Percentiles rank a stretch among this genome's conserved stretches.
Evolutionary conservation across 2,797 vertebrate genomes (phyloP).

Genomic region (Calcarius lapponicus): DNA sequence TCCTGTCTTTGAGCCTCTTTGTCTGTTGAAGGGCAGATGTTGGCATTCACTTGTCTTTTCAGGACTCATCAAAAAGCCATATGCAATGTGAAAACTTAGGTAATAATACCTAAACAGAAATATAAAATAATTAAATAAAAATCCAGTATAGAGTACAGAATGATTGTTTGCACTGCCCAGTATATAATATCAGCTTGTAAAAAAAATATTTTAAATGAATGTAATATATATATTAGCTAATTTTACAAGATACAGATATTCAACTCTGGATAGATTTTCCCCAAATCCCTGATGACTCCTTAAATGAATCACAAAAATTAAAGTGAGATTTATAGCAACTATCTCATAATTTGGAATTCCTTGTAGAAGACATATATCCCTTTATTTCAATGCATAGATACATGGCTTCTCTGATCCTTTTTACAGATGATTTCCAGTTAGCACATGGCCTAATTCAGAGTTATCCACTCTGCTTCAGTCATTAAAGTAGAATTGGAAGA

Average conservation of each 20-base stretch:
- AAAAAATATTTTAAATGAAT: background rate
- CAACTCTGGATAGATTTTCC: background rate
- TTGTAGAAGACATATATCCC: background rate
- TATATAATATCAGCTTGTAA: background rate
- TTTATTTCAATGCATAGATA: slow-evolving; percentile 22
- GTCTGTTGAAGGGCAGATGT: slow-evolving; percentile 3
- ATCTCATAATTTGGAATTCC: slow-evolving; percentile 1
- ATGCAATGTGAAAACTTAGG: background rate
- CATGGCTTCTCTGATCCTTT: slow-evolving; percentile 32
- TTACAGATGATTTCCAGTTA: slow-evolving; percentile 37
- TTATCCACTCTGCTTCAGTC: slow-evolving; percentile 24
- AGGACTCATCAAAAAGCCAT: background rate
- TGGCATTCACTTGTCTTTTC: background rate
- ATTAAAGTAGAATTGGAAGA: slow-evolving; percentile 46
- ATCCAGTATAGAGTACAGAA: background rate
- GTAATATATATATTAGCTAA: background rate
- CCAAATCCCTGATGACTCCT: background rate
- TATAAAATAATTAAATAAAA: background rate
- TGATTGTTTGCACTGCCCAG: background rate
- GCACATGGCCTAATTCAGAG: slow-evolving; percentile 23
- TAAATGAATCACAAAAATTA: background rate
- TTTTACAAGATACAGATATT: background rate
- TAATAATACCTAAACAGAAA: background rate
- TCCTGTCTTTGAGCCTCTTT: background rate
- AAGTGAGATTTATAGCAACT: background rate